phyloP scores from a whole-genome alignment of 1,140 invertebrate genomes.

The Pachypsylla venusta region DNA sequence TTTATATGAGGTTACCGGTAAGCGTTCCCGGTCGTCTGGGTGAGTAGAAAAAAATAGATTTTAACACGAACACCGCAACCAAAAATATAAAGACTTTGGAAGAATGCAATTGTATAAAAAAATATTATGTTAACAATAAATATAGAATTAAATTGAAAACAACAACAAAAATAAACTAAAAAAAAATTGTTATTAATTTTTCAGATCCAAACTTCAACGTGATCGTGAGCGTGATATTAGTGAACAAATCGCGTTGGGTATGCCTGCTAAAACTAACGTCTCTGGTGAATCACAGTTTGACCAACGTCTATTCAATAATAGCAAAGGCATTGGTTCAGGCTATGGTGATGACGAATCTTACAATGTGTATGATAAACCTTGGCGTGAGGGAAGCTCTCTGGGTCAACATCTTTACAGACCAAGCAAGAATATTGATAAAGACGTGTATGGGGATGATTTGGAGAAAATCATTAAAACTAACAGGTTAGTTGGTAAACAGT shows the following conservation, averaged over 20 bases:
- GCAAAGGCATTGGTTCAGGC: conserved; percentile 89
- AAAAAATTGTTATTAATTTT: neutral
- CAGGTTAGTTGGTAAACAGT: conserved; percentile 38
- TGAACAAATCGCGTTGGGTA: conserved; percentile 93
- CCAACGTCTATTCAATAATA: conserved; percentile 88
- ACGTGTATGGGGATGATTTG: conserved; percentile 78
- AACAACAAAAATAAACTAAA: conserved; percentile 13
- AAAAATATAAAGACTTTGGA: too few species aligned
- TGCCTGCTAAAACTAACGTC: conserved; percentile 67
- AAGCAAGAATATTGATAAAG: conserved; percentile 72
- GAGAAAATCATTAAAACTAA: conserved; percentile 77
- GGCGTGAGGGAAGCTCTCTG: conserved; percentile 66
- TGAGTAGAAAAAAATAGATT: too few species aligned
- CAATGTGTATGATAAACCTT: conserved; percentile 94
- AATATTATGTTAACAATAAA: too few species aligned
- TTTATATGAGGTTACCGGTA: too few species aligned
- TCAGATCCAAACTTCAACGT: conserved; percentile 65
- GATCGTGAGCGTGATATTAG: conserved; percentile 94
- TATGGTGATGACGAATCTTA: conserved; percentile 97
- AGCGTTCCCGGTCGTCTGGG: too few species aligned
- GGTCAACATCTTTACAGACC: conserved; percentile 87
- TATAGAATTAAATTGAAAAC: too few species aligned
- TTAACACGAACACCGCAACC: too few species aligned
- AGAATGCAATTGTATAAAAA: too few species aligned
- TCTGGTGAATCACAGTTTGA: conserved; percentile 80